Evolutionary conservation across 1,140 invertebrate genomes (phyloP).

Genomic region (Lineus longissimus): DNA sequence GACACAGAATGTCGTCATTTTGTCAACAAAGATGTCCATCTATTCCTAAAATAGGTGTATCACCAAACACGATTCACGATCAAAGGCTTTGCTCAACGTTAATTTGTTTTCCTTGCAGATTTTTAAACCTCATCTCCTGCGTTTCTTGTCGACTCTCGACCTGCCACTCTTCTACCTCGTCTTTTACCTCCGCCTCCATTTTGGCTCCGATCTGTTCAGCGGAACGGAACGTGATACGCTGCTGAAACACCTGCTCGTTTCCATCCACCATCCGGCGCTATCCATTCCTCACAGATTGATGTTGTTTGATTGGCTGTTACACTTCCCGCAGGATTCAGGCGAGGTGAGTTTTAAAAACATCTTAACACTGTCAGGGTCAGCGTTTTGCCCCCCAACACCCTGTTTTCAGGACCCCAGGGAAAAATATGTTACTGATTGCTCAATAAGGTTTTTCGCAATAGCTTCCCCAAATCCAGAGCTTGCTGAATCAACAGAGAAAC

Average conservation of each 20-base stretch:
- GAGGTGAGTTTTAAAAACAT: neutral
- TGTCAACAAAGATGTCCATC: too few species aligned
- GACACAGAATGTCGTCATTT: too few species aligned
- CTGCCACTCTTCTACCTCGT: neutral
- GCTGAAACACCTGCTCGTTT: neutral
- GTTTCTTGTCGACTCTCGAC: neutral
- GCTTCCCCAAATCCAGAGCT: too few species aligned
- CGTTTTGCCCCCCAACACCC: neutral
- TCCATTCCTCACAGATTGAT: neutral
- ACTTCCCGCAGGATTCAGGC: slow-evolving; percentile 3
- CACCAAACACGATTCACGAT: too few species aligned
- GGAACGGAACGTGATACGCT: neutral
- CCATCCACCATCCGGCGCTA: neutral
- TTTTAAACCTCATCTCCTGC: slow-evolving; percentile 6
- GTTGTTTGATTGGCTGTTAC: slow-evolving; percentile 1
- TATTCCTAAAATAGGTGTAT: too few species aligned
- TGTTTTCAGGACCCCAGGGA: neutral
- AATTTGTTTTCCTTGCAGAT: neutral
- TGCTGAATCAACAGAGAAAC: too few species aligned
- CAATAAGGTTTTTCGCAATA: too few species aligned
- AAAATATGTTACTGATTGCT: too few species aligned
- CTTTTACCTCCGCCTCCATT: neutral
- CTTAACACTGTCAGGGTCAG: neutral
- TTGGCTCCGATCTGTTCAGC: neutral
- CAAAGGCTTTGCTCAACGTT: too few species aligned